A percentile compares a stretch with the other conserved stretches of the same genome.
These are phyloP conservation scores for Onychorhynchus coronatus DNA, from an alignment of 2,113 vertebrate species.

Conservation along the genomic window DNA sequence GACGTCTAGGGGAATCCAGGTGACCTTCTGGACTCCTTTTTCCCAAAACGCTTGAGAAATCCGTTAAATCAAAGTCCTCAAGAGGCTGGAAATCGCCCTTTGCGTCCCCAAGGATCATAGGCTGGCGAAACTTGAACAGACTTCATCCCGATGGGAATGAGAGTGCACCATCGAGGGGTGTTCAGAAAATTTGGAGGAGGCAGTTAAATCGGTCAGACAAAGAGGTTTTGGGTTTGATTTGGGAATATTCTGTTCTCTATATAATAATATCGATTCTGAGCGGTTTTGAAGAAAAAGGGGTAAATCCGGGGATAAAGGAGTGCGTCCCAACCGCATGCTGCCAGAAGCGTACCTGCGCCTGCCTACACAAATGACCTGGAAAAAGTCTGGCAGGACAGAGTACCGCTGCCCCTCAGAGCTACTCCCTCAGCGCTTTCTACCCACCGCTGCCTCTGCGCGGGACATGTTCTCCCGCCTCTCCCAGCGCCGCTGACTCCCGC, in stretches of 20 bases:
- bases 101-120: background rate
- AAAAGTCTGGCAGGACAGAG: background rate
- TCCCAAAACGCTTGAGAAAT: background rate
- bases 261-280: background rate
- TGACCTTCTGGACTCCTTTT: background rate
- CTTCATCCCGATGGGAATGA: background rate
- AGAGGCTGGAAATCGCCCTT: background rate
- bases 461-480: background rate
- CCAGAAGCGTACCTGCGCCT: background rate
- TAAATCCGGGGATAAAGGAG: background rate
- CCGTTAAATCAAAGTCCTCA: background rate
- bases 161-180: background rate
- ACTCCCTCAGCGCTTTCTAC: background rate
- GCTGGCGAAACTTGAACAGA: background rate
- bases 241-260: background rate
- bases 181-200: background rate
- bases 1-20: background rate
- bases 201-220: background rate
- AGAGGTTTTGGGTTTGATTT: background rate
- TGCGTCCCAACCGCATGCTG: rapidly evolving
- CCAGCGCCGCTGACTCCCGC: background rate
- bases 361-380: background rate
- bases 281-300: background rate
- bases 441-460: background rate
- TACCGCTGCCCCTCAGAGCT: background rate